These are phyloP conservation scores for Drosophila fungiperda DNA, from an alignment of 2,888 invertebrate genomes.

Conservation along the genomic window DNA sequence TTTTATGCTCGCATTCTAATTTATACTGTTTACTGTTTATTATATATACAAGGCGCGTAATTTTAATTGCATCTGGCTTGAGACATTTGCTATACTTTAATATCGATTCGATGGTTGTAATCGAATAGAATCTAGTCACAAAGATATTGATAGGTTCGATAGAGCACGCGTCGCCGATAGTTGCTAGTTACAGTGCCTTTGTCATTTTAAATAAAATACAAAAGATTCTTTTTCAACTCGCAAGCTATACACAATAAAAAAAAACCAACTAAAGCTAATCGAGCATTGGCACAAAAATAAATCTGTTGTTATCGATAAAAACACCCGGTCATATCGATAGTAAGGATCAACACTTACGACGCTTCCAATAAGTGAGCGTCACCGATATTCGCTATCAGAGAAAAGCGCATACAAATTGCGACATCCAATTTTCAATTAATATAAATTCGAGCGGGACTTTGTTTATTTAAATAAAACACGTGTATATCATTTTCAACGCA, in stretches of 20 bases:
- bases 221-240: neutral
- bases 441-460: neutral
- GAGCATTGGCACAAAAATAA: neutral
- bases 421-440: neutral
- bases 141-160: neutral
- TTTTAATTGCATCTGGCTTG: conserved; percentile 43
- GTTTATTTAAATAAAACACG: neutral
- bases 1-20: conserved; percentile 59
- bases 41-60: conserved; percentile 43
- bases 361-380: neutral
- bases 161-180: neutral
- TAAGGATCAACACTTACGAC: neutral
- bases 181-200: neutral
- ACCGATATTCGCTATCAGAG: neutral
- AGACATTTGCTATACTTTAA: neutral
- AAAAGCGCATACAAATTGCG: neutral
- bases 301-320: neutral
- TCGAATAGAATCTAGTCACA: neutral
- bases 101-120: neutral
- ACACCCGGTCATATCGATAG: neutral
- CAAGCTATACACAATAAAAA: neutral
- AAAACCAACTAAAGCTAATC: neutral
- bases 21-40: conserved; percentile 56
- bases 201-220: neutral
- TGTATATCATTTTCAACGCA: neutral